These are phyloP conservation scores for Amphipoea oculea DNA, from an alignment of 2,888 invertebrate species.

Conservation along the genomic window DNA sequence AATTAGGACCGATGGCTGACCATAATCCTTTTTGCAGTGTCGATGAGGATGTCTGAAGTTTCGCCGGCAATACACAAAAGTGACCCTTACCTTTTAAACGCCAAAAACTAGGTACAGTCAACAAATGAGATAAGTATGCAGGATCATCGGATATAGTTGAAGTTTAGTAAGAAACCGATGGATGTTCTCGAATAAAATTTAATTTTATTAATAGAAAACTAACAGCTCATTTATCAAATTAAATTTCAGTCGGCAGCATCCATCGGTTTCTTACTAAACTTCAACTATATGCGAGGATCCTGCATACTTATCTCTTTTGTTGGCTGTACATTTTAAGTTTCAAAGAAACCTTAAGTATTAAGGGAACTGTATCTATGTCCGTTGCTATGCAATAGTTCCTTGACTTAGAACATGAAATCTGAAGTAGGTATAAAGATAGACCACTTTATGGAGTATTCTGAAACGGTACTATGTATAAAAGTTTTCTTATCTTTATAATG, in stretches of 20 bases:
- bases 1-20: background rate
- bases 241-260: too few species aligned
- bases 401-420: slow-evolving; percentile 9
- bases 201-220: too few species aligned
- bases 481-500: slow-evolving; percentile 10
- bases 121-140: too few species aligned
- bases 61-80: background rate
- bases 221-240: too few species aligned
- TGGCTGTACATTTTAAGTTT: too few species aligned
- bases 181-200: too few species aligned
- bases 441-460: slow-evolving; percentile 20
- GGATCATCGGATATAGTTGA: too few species aligned
- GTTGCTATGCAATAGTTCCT: background rate
- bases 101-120: background rate
- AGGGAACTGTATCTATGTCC: background rate
- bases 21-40: background rate
- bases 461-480: slow-evolving; percentile 6
- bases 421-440: slow-evolving; percentile 23
- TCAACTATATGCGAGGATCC: too few species aligned
- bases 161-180: too few species aligned
- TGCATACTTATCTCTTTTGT: too few species aligned
- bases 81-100: background rate
- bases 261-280: too few species aligned
- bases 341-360: too few species aligned
- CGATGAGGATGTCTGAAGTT: background rate